phyloP scores from a whole-genome alignment of 2,113 vertebrate genomes.

The Petrocephalus microphthalmus region DNA sequence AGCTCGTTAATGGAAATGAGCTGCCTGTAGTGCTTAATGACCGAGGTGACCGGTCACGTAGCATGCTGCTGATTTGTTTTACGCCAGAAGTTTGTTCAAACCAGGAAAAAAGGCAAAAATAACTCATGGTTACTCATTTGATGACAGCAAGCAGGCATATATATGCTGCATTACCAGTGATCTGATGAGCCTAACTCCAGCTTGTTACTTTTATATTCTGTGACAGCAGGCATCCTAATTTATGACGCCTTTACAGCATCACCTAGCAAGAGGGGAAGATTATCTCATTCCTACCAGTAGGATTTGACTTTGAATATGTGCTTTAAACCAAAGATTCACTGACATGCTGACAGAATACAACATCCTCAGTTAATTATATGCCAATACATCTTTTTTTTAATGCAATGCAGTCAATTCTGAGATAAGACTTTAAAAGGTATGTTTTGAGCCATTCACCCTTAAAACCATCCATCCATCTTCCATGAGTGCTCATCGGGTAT shows the following conservation, averaged over 20 bases:
- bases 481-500: background rate
- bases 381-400: background rate
- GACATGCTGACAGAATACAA: slow-evolving; percentile 3
- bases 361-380: slow-evolving; percentile 1
- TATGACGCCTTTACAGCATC: slow-evolving; percentile 13
- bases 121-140: background rate
- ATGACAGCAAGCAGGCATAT: background rate
- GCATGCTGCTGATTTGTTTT: slow-evolving; percentile 8
- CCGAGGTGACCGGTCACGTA: slow-evolving; percentile 19
- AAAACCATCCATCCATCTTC: background rate
- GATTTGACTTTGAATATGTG: background rate
- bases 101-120: background rate
- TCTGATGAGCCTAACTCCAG: background rate
- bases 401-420: background rate
- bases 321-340: slow-evolving; percentile 9
- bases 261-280: slow-evolving; percentile 13
- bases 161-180: background rate
- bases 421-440: background rate
- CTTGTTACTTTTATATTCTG: background rate
- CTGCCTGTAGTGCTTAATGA: slow-evolving; percentile 34
- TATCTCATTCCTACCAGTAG: background rate
- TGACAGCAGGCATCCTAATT: background rate
- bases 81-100: slow-evolving; percentile 17
- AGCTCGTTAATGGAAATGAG: slow-evolving; percentile 44
- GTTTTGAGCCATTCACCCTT: background rate